These are phyloP conservation scores for Drosophila elegans DNA, from an alignment of 1,140 invertebrate species.

Conservation along the genomic window DNA sequence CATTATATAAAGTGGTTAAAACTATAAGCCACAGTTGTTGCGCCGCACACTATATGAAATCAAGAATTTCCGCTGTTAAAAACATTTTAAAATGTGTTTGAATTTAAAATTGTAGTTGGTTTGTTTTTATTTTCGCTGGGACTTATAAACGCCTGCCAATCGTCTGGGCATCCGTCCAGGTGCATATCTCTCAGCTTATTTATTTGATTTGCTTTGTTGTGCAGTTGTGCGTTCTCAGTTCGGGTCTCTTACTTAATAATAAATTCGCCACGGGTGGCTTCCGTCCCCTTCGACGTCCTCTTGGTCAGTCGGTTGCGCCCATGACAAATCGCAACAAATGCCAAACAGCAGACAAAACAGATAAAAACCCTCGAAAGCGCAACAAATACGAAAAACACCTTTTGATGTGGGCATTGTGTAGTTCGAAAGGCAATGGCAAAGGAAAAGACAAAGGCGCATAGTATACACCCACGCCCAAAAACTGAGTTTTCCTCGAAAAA, in stretches of 20 bases:
- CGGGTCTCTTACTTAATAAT: conserved; percentile 60
- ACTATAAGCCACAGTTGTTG: no score
- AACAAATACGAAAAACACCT: conserved; percentile 69
- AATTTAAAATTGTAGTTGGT: conserved; percentile 9
- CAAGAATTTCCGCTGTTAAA: no score
- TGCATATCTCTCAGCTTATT: conserved; percentile 42
- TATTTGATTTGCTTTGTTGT: conserved; percentile 37
- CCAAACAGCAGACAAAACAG: conserved; percentile 57
- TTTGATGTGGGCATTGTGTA: conserved; percentile 51
- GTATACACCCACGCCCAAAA: conserved; percentile 17
- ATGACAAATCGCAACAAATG: conserved; percentile 73
- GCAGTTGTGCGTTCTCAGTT: conserved; percentile 24
- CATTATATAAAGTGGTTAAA: neutral
- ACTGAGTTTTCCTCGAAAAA: conserved; percentile 35
- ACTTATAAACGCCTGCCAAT: conserved; percentile 23
- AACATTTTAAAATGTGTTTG: no score
- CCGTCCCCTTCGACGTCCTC: conserved; percentile 19
- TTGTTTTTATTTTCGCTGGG: conserved; percentile 20
- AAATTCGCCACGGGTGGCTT: conserved; percentile 65
- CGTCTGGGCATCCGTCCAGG: conserved; percentile 48
- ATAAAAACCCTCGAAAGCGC: conserved; percentile 51
- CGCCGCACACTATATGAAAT: no score
- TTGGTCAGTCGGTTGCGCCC: conserved; percentile 47
- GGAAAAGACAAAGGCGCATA: conserved; percentile 11
- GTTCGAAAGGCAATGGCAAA: conserved; percentile 12